phyloP scores from a whole-genome alignment of 2,113 vertebrate species.

The Danionella cerebrum region DNA sequence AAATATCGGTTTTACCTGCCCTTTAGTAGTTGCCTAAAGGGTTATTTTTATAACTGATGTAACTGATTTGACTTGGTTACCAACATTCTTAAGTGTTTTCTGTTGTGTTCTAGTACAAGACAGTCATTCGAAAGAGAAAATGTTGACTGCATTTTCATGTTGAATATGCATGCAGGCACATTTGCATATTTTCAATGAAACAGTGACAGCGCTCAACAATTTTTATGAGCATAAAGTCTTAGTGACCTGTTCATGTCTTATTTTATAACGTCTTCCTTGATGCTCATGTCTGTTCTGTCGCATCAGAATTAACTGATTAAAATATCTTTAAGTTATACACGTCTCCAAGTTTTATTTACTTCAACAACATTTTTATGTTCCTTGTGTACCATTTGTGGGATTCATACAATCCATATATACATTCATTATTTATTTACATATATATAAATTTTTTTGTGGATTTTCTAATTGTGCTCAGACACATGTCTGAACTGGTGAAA shows the following conservation, averaged over 20 bases:
- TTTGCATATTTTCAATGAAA: constrained; percentile 36
- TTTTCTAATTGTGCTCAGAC: no score
- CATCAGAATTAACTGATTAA: constrained; percentile 63
- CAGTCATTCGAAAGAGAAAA: background rate
- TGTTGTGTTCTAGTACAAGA: background rate
- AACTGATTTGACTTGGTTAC: no score
- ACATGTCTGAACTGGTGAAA: no score
- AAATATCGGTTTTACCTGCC: no score
- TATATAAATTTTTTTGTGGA: no score
- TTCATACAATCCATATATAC: no score
- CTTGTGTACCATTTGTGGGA: no score
- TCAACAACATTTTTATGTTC: constrained; percentile 52
- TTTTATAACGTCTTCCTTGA: constrained; percentile 29
- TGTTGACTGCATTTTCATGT: background rate
- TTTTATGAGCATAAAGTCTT: constrained; percentile 11
- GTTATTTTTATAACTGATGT: no score
- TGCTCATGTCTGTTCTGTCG: constrained; percentile 15
- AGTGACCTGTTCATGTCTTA: constrained; percentile 6
- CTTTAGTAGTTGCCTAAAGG: no score
- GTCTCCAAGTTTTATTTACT: constrained; percentile 52
- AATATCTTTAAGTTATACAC: constrained; percentile 46
- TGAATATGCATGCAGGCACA: constrained; percentile 28
- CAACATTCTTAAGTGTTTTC: background rate
- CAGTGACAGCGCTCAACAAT: constrained; percentile 34
- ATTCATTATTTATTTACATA: no score